A percentile compares a stretch with the other conserved stretches of the same genome.
phyloP scores from a whole-genome alignment of 2,113 vertebrate genomes.

The Mustelus asterias region DNA sequence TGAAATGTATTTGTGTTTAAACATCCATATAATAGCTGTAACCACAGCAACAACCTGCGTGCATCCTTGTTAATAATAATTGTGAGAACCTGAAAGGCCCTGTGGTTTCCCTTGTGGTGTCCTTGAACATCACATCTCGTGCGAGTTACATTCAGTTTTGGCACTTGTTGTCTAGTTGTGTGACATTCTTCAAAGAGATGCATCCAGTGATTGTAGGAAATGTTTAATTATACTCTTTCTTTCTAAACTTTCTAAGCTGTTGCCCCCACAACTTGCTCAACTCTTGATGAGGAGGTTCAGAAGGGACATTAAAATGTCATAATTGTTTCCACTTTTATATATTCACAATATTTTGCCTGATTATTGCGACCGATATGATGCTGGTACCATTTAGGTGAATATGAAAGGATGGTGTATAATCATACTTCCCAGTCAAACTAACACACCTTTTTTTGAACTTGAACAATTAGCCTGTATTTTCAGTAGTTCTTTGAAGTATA shows the following conservation, averaged over 20 bases:
- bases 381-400: background rate
- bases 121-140: background rate
- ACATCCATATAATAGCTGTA: background rate
- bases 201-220: background rate
- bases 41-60: background rate
- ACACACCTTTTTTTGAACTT: background rate
- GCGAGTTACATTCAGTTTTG: background rate
- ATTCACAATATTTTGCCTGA: background rate
- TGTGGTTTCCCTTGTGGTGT: constrained; percentile 12
- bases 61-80: background rate
- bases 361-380: background rate
- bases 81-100: background rate
- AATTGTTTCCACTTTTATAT: background rate
- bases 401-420: background rate
- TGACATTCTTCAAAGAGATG: constrained; percentile 4
- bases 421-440: background rate
- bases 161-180: background rate
- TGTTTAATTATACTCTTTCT: background rate
- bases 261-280: background rate
- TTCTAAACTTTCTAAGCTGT: background rate
- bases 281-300: background rate
- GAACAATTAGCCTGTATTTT: background rate
- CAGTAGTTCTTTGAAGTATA: background rate
- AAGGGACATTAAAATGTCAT: background rate
- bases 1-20: constrained; percentile 17